A percentile compares a stretch with the other conserved stretches of the same genome.
Evolutionary conservation across 23 tunicate genomes (phyloP).

Genomic region (Diplosoma virens): DNA sequence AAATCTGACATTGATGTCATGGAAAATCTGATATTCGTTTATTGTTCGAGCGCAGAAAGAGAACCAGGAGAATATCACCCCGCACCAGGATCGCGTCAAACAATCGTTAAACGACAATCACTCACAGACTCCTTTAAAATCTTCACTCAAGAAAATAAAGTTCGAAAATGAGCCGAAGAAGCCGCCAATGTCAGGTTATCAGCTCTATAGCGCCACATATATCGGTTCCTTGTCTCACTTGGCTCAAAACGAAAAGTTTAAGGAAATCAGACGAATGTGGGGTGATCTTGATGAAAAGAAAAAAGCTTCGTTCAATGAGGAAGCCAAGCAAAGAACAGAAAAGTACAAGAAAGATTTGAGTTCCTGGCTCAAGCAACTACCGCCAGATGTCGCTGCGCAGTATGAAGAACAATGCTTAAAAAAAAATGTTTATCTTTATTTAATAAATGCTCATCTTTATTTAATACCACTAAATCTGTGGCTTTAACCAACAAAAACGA

Average conservation of each 20-base stretch:
- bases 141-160: conserved; percentile 17
- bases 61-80: conserved; percentile 65
- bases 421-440: no score
- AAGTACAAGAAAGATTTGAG: conserved; percentile 47
- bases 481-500: no score
- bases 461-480: no score
- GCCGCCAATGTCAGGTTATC: conserved; percentile 63
- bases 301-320: conserved; percentile 17
- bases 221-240: conserved; percentile 44
- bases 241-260: conserved; percentile 47
- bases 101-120: neutral
- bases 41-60: conserved; percentile 62
- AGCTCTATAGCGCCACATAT: conserved; percentile 47
- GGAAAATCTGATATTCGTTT: conserved; percentile 53
- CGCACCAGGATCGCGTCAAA: conserved; percentile 35
- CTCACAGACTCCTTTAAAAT: no score
- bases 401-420: neutral
- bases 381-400: conserved; percentile 29
- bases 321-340: conserved; percentile 20
- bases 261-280: conserved; percentile 52
- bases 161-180: conserved; percentile 58
- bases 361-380: conserved; percentile 27
- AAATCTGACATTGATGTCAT: no score
- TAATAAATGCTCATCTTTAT: no score
- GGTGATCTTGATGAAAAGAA: conserved; percentile 10